Evolutionary conservation across 2,888 invertebrate species (phyloP).

Genomic region (Spicauda simplicius): DNA sequence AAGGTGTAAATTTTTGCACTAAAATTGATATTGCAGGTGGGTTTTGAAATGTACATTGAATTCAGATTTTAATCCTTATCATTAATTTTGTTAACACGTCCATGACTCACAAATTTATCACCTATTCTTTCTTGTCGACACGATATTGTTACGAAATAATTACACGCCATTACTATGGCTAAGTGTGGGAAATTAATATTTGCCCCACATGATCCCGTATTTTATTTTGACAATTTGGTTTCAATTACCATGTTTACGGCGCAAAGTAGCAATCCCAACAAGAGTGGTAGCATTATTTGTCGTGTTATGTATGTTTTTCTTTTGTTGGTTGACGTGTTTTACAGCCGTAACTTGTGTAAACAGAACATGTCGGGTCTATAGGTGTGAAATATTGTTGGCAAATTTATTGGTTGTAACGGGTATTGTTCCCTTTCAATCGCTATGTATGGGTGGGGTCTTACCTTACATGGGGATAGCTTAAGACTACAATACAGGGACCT

Average conservation of each 20-base stretch:
- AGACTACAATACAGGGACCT: constrained; percentile 14
- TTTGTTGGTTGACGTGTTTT: constrained; percentile 80
- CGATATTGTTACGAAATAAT: constrained; percentile 60
- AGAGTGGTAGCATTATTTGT: constrained; percentile 64
- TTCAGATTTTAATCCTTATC: constrained; percentile 58
- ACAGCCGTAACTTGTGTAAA: constrained; percentile 81
- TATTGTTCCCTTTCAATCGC: constrained; percentile 63
- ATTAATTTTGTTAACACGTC: constrained; percentile 72
- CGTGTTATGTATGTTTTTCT: constrained; percentile 71
- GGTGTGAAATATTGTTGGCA: constrained; percentile 80
- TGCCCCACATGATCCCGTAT: constrained; percentile 51
- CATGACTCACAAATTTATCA: constrained; percentile 68
- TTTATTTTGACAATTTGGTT: constrained; percentile 79
- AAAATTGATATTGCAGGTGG: constrained; percentile 9
- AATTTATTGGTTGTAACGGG: constrained; percentile 74
- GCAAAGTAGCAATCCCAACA: constrained; percentile 66
- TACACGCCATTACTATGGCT: constrained; percentile 48
- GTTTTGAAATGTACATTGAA: not conserved
- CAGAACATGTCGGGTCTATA: constrained; percentile 67
- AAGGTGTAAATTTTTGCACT: not conserved
- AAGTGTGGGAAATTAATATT: constrained; percentile 78
- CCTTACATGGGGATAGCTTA: constrained; percentile 33
- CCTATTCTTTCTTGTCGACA: constrained; percentile 53
- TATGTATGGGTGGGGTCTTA: constrained; percentile 35
- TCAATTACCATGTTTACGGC: constrained; percentile 68